Base-by-base conservation (phyloP, 2,797 vertebrate genomes). In the Morus bassanus region DNA sequence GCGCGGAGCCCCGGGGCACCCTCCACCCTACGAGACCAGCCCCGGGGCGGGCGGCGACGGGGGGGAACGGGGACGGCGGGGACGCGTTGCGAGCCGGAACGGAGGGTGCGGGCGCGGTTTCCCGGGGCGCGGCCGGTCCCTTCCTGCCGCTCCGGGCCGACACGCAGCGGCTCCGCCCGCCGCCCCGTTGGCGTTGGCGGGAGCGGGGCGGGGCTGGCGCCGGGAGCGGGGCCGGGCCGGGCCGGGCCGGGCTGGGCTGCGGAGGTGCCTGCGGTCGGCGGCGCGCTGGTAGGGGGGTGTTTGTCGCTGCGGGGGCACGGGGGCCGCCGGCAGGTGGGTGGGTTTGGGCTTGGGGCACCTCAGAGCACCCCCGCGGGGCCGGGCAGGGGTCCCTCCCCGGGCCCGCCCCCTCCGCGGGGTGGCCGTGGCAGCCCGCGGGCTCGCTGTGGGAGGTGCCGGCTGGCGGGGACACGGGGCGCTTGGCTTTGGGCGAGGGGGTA, bases 141-240 rank as follows among this genome's bases (percentile, higher is more conserved):
- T 95, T 95, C 91, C 95, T 93, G 83, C 82, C 57, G 79, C 50
- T 41, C 67, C 76, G 87, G 87, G 67, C 45, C 67, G 67, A 88
- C 83, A 37, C 79, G 85, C 87, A 37, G 46, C 64, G 84, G 77
- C 87, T 69, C 84, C 92, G 46, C 83, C 92, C 67, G 93, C 85
- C 69, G 82, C 59, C 91, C 85, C 73, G 94, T 80, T 91, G 90
- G 64, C 88, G 78, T 37, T 85, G 53, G 76, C 45, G 78, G 82
- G 76, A 82, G 70, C 37, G 75, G 89, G 89, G 91, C 74, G 87
- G 85, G 76, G 68, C 54, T 6, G 88, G 64, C 2, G 25, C 41
- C 57, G 73, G 83, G 48, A 53, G 65, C 39, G 9, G 45, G 18
- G 3, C 10, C 11, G 77, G 50, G 27, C 33, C 6, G 21, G 45